phyloP scores from a whole-genome alignment of 2,888 invertebrate species.

The Opisthograptis luteolata region DNA sequence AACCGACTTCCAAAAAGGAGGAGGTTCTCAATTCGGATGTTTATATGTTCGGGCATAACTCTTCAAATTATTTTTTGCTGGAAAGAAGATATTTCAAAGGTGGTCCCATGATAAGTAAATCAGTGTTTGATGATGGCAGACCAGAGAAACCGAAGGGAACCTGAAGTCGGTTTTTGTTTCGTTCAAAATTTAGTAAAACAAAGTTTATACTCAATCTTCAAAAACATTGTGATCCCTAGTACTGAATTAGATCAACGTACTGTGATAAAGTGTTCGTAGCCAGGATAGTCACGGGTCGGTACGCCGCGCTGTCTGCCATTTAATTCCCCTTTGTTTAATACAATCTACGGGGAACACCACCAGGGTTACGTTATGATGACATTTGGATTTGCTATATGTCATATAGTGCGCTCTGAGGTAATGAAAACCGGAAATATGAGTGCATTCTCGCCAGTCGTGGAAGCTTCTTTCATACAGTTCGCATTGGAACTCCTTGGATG shows the following conservation, averaged over 20 bases:
- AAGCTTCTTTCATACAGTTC: constrained; percentile 45
- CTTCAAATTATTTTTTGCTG: too few species aligned
- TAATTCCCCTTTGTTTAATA: constrained; percentile 73
- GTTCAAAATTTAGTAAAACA: too few species aligned
- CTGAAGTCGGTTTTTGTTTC: too few species aligned
- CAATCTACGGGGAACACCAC: constrained; percentile 66
- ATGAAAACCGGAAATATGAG: constrained; percentile 69
- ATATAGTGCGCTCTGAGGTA: constrained; percentile 46
- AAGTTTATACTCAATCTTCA: too few species aligned
- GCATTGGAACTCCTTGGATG: constrained; percentile 54
- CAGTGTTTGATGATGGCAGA: too few species aligned
- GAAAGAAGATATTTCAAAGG: too few species aligned
- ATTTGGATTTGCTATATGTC: constrained; percentile 57
- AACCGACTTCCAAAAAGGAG: too few species aligned
- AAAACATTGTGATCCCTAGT: too few species aligned
- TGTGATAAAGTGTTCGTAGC: constrained; percentile 56
- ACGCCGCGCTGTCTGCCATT: constrained; percentile 65
- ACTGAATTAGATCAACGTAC: constrained; percentile 42
- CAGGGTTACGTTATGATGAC: constrained; percentile 68
- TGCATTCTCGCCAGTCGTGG: constrained; percentile 55
- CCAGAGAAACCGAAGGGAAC: too few species aligned
- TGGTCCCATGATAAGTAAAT: too few species aligned
- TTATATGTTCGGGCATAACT: too few species aligned
- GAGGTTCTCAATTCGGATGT: too few species aligned
- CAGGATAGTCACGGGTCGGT: constrained; percentile 61